phyloP scores from a whole-genome alignment of 2,888 invertebrate genomes.

The Caenorhabditis sinica region DNA sequence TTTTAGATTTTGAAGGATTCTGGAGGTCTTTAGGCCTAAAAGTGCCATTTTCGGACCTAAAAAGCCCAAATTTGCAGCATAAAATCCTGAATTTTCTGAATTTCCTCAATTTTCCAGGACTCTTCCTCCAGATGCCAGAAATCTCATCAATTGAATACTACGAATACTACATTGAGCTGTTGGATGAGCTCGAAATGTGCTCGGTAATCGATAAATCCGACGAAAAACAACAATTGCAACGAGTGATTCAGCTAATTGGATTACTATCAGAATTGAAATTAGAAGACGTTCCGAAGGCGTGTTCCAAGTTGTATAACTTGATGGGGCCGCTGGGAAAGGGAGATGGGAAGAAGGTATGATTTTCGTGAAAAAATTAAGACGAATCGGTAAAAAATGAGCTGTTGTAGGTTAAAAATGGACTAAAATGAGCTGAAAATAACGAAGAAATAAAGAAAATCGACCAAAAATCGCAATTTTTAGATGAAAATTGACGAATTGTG shows the following conservation, averaged over 20 bases:
- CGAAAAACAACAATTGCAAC: neutral
- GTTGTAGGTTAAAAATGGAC: too few species aligned
- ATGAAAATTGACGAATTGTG: too few species aligned
- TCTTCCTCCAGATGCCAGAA: neutral
- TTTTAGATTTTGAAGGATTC: neutral
- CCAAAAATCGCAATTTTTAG: neutral
- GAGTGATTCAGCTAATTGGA: conserved; percentile 38
- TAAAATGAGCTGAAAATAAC: neutral
- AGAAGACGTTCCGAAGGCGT: conserved; percentile 36
- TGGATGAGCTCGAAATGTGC: conserved; percentile 32
- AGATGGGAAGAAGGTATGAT: neutral
- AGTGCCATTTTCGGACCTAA: neutral
- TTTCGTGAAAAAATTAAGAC: neutral
- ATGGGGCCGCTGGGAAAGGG: neutral
- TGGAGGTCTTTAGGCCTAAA: neutral
- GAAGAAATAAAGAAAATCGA: neutral
- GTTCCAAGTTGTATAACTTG: conserved; percentile 4
- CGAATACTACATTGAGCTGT: conserved; percentile 38
- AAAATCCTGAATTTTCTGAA: neutral
- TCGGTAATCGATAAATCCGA: conserved; percentile 15
- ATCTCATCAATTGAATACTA: conserved; percentile 28
- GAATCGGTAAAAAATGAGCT: too few species aligned
- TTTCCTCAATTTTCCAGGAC: conserved; percentile 9
- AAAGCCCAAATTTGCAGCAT: too few species aligned
- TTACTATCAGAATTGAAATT: conserved; percentile 20